A percentile compares a stretch with the other conserved stretches of the same genome.
Evolutionary conservation across 1,140 invertebrate genomes (phyloP).

Genomic region (Pseudobourletiella spinata): DNA sequence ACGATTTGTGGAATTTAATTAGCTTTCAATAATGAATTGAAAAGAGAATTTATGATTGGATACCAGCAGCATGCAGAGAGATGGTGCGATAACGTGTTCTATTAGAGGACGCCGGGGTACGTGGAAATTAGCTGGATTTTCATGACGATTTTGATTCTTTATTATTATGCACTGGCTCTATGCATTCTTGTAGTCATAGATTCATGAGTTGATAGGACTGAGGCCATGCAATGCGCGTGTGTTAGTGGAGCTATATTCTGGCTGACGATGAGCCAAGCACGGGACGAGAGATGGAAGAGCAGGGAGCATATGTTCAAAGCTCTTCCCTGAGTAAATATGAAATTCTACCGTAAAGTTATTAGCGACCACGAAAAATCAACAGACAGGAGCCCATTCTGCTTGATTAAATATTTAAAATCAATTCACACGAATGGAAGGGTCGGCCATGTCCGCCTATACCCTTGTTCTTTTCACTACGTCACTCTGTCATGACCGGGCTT

Average conservation of each 20-base stretch:
- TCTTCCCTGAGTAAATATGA: neutral
- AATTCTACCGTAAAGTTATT: neutral
- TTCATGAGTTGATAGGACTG: neutral
- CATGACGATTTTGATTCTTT: no score
- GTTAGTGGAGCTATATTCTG: no score
- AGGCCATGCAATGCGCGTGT: neutral
- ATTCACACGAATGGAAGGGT: conserved; percentile 9
- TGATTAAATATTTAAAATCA: conserved; percentile 23
- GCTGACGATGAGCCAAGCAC: neutral
- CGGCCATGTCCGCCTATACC: neutral
- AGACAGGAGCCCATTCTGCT: conserved; percentile 2
- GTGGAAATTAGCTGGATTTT: no score
- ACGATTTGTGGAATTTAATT: no score
- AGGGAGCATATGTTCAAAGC: no score
- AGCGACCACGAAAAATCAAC: conserved; percentile 3
- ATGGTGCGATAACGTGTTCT: no score
- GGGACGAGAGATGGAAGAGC: neutral
- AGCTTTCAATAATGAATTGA: no score
- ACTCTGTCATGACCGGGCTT: neutral
- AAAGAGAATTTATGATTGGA: no score
- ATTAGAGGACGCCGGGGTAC: no score
- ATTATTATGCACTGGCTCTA: neutral
- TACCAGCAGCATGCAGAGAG: no score
- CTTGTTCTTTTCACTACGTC: neutral
- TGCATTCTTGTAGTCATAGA: neutral